Evolutionary conservation across 30 jellyfish, hydroid and myxozoan species (phyloP).

Genomic region (Aurelia aurita complex sp. Pacific): DNA sequence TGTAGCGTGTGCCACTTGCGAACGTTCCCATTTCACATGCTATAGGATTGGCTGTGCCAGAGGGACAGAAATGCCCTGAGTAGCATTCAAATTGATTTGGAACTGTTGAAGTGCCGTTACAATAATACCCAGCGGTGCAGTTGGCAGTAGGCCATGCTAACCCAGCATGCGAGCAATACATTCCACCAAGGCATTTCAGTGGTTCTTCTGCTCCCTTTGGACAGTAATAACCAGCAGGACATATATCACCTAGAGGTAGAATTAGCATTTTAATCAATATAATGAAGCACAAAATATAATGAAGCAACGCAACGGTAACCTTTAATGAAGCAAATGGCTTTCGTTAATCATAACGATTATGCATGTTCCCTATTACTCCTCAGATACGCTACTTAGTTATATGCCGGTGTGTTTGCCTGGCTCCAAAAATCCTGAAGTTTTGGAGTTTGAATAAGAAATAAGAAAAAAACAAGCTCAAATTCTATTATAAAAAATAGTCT

Average conservation of each 20-base stretch:
- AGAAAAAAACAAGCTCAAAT: too few relatives aligned
- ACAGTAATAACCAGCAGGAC: conserved; percentile 84
- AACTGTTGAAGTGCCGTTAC: conserved; percentile 74
- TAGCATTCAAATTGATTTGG: conserved; percentile 82
- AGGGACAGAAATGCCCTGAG: conserved; percentile 86
- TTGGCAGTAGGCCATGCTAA: conserved; percentile 80
- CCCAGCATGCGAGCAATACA: conserved; percentile 89
- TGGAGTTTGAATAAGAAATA: too few relatives aligned
- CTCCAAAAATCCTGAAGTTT: too few relatives aligned
- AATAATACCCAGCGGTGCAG: conserved; percentile 90
- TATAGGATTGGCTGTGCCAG: conserved; percentile 69
- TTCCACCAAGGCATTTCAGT: conserved; percentile 75
- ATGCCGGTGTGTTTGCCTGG: too few relatives aligned
- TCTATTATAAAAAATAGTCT: too few relatives aligned
- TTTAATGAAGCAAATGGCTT: too few relatives aligned
- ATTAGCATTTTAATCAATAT: background rate
- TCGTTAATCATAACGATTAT: too few relatives aligned
- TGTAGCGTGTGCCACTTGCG: conserved; percentile 65
- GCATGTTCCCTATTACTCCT: too few relatives aligned
- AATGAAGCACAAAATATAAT: background rate
- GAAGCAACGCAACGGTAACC: too few relatives aligned
- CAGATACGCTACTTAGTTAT: too few relatives aligned
- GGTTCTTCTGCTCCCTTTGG: conserved; percentile 80
- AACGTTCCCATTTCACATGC: conserved; percentile 86
- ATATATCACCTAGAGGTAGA: conserved; percentile 72